These are phyloP conservation scores for Apodemia hepburni DNA, from an alignment of 2,888 invertebrate species.

Conservation along the genomic window DNA sequence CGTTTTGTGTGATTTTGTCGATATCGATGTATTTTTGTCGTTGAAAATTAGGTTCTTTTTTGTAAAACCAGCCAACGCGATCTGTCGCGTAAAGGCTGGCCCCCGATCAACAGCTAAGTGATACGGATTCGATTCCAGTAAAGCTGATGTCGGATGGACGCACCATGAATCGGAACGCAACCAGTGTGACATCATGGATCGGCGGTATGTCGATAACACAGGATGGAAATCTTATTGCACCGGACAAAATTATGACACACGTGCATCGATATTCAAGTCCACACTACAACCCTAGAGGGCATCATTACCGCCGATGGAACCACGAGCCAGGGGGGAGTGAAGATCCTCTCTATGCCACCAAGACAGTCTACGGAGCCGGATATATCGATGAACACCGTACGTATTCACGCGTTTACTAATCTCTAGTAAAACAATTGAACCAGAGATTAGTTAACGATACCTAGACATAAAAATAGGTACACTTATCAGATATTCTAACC, in stretches of 20 bases:
- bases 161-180: constrained; percentile 64
- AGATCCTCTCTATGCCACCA: constrained; percentile 75
- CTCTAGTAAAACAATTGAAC: constrained; percentile 37
- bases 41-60: constrained; percentile 55
- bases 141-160: constrained; percentile 77
- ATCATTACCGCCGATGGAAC: constrained; percentile 73
- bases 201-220: constrained; percentile 77
- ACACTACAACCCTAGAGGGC: constrained; percentile 74
- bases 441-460: constrained; percentile 52
- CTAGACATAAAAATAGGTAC: constrained; percentile 42
- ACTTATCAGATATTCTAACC: constrained; percentile 62
- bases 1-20: constrained; percentile 63
- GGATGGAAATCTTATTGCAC: constrained; percentile 74
- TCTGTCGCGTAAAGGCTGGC: constrained; percentile 59
- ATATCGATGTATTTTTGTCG: constrained; percentile 61
- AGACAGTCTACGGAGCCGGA: constrained; percentile 77
- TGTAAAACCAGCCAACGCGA: constrained; percentile 58
- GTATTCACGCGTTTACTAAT: constrained; percentile 56
- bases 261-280: constrained; percentile 74
- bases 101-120: constrained; percentile 66
- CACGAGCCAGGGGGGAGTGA: constrained; percentile 76
- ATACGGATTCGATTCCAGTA: constrained; percentile 78
- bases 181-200: constrained; percentile 71
- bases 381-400: constrained; percentile 79
- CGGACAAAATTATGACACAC: constrained; percentile 75